Conservation (phyloP, 2,113 vertebrate genomes). For the Calypte anna region DNA sequence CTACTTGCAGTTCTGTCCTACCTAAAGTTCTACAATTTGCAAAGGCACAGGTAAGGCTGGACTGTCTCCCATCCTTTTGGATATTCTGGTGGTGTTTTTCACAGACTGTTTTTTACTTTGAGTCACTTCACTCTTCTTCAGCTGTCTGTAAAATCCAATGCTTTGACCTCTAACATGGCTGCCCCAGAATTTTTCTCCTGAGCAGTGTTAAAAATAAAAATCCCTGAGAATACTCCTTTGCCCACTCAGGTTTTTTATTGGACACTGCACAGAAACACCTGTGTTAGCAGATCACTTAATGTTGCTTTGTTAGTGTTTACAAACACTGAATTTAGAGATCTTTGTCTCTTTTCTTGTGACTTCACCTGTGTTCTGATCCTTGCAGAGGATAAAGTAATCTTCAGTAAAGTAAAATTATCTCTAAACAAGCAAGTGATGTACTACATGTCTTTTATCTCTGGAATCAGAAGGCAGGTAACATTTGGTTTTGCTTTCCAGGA, state of each 20-base stretch:
- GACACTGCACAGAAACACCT: not conserved
- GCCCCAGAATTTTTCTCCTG: not conserved
- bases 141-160: not conserved
- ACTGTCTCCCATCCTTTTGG: not conserved
- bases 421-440: not conserved
- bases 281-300: not conserved
- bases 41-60: constrained; percentile 77
- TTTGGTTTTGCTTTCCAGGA: not conserved
- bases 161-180: not conserved
- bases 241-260: not conserved
- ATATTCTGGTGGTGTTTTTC: not conserved
- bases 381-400: not conserved
- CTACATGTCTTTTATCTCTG: not conserved
- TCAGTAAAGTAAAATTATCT: not conserved
- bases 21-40: constrained; percentile 85
- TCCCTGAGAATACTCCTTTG: not conserved
- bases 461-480: not conserved
- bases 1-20: constrained; percentile 88
- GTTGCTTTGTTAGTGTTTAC: not conserved
- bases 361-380: not conserved
- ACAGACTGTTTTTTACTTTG: not conserved
- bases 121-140: not conserved
- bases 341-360: not conserved
- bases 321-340: not conserved
- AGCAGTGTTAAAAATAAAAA: not conserved